These are phyloP conservation scores for Lineus longissimus DNA, from an alignment of 1,140 invertebrate genomes.

Conservation along the genomic window DNA sequence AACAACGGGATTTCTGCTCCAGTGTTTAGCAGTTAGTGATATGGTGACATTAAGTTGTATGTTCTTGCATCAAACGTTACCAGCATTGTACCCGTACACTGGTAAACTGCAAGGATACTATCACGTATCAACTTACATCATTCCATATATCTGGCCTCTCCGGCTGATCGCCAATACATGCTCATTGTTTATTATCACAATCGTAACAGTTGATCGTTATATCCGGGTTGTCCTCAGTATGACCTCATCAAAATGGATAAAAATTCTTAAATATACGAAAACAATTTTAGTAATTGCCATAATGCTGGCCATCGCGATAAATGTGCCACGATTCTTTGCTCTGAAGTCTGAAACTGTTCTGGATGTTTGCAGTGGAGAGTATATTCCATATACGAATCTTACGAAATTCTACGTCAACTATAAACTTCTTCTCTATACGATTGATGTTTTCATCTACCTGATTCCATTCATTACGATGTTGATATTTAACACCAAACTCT, in stretches of 20 bases:
- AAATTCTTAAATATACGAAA: background rate
- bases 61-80: background rate
- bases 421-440: background rate
- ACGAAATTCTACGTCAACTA: background rate
- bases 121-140: background rate
- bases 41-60: background rate
- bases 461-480: background rate
- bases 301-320: background rate
- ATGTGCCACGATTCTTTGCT: background rate
- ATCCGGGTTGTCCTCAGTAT: background rate
- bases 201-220: background rate
- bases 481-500: background rate
- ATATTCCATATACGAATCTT: background rate
- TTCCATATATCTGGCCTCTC: conserved; percentile 1
- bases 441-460: background rate
- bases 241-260: background rate
- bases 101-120: background rate
- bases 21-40: background rate
- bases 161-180: background rate
- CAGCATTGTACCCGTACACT: background rate
- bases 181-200: background rate
- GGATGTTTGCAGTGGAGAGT: background rate
- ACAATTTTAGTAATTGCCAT: background rate
- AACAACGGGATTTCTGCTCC: background rate
- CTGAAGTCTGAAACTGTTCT: background rate